A percentile compares a stretch with the other conserved stretches of the same genome.
These are phyloP conservation scores for Oenanthe oenanthe DNA, from an alignment of 2,113 vertebrate genomes.

Conservation along the genomic window DNA sequence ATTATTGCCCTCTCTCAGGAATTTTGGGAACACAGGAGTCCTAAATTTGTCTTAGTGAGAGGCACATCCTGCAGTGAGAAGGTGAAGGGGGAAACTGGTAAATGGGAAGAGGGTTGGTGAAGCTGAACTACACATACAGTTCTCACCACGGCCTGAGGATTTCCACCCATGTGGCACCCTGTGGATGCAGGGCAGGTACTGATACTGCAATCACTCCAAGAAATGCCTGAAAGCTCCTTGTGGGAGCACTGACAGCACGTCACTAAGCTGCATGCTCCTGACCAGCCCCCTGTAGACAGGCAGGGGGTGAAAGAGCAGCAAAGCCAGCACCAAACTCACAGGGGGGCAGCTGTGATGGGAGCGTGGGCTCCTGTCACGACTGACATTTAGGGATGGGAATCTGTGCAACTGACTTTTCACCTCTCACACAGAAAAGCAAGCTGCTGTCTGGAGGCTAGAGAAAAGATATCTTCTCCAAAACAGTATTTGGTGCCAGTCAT, in stretches of 20 bases:
- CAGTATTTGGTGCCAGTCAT: constrained; percentile 41
- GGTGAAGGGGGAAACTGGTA: background rate
- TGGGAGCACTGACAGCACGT: background rate
- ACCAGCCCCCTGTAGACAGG: background rate
- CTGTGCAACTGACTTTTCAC: background rate
- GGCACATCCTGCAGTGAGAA: background rate
- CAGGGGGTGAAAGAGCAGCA: background rate
- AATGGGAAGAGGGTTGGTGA: background rate
- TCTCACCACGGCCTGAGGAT: background rate
- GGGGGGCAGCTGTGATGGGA: accelerated
- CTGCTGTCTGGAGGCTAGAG: background rate
- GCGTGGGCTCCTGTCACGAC: background rate
- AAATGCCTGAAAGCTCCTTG: background rate
- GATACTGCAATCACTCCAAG: background rate
- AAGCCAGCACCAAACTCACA: background rate
- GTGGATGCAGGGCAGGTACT: background rate
- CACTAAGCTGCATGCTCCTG: background rate
- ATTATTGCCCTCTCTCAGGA: background rate
- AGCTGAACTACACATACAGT: background rate
- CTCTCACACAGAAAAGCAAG: background rate
- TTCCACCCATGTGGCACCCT: background rate
- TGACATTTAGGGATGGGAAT: background rate
- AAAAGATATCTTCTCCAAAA: constrained; percentile 24
- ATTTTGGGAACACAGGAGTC: background rate
- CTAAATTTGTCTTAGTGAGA: background rate